Conservation (phyloP, 2,797 vertebrate species). For the Toxotes lorentzi region DNA sequence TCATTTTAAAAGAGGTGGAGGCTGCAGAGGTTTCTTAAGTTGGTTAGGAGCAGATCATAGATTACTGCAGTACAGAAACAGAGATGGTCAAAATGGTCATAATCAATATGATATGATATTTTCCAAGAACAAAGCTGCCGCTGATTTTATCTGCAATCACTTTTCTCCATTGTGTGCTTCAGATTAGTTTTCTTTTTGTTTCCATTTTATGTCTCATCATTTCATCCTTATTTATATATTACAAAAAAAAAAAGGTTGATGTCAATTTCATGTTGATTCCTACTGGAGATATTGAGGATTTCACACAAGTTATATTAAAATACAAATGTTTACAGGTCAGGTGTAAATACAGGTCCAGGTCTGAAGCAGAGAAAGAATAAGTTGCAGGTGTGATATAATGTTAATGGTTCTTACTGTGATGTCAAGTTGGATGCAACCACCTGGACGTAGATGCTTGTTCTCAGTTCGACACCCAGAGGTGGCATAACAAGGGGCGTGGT, state of each 20-base stretch:
- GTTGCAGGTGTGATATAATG: conserved; percentile 1
- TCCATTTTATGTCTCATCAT: not conserved
- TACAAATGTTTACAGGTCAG: too few species aligned
- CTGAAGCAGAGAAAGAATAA: conserved; percentile 5
- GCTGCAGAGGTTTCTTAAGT: not conserved
- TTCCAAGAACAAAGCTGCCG: too few species aligned
- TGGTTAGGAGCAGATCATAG: not conserved
- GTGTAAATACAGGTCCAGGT: conserved; percentile 21
- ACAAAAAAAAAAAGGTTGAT: not conserved
- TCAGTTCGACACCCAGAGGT: conserved; percentile 78
- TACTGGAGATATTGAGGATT: too few species aligned
- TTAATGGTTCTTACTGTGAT: conserved; percentile 75
- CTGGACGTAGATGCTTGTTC: conserved; percentile 77
- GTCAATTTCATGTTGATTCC: too few species aligned
- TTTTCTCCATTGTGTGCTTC: too few species aligned
- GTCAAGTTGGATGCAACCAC: conserved; percentile 83
- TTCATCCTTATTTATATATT: not conserved
- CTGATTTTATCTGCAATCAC: too few species aligned
- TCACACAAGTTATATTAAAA: too few species aligned
- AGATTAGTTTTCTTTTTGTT: too few species aligned
- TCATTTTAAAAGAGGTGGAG: not conserved
- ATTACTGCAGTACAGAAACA: not conserved
- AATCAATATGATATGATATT: too few species aligned
- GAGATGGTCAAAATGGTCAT: not conserved
- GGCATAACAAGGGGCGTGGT: conserved; percentile 72